Percentiles rank a stretch among this genome's conserved stretches.
Evolutionary conservation across 2,888 invertebrate genomes (phyloP).

Genomic region (Rapana venosa): DNA sequence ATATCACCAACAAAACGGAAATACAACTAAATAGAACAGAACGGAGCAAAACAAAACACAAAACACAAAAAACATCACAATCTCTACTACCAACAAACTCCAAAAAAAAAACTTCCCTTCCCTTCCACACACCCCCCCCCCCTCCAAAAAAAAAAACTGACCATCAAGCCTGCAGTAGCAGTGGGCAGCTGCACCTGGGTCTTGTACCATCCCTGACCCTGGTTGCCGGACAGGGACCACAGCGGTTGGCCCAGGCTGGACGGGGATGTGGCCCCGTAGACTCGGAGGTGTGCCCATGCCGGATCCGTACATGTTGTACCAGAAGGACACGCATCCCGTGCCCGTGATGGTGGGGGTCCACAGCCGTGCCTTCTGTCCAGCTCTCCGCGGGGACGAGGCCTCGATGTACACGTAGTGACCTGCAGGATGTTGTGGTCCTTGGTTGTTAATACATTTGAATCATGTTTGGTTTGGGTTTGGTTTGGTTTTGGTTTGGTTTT

Average conservation of each 20-base stretch:
- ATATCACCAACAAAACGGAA: no score
- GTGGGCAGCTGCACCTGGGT: constrained; percentile 60
- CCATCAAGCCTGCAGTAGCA: not conserved
- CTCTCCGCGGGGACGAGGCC: constrained; percentile 67
- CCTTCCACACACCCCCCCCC: not conserved
- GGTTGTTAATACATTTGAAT: not conserved
- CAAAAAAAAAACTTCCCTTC: no score
- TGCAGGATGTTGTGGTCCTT: constrained; percentile 45
- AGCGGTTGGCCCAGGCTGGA: constrained; percentile 58
- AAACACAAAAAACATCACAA: no score
- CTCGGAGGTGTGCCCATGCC: constrained; percentile 67
- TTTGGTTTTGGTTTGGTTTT: no score
- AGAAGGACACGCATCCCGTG: constrained; percentile 73
- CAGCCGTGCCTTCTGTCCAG: constrained; percentile 64
- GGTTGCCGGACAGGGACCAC: constrained; percentile 64
- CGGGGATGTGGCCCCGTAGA: constrained; percentile 47
- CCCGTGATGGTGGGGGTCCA: constrained; percentile 60
- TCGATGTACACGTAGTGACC: constrained; percentile 73
- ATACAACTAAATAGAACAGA: no score
- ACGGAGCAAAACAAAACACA: no score
- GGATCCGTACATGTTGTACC: constrained; percentile 75
- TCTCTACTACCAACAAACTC: not conserved
- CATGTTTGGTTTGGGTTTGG: no score
- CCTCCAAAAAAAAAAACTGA: not conserved
- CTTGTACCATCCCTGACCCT: constrained; percentile 70